A percentile compares a stretch with the other conserved stretches of the same genome.
Conservation (phyloP, 2,888 invertebrate species). For the Heliconius sara region DNA sequence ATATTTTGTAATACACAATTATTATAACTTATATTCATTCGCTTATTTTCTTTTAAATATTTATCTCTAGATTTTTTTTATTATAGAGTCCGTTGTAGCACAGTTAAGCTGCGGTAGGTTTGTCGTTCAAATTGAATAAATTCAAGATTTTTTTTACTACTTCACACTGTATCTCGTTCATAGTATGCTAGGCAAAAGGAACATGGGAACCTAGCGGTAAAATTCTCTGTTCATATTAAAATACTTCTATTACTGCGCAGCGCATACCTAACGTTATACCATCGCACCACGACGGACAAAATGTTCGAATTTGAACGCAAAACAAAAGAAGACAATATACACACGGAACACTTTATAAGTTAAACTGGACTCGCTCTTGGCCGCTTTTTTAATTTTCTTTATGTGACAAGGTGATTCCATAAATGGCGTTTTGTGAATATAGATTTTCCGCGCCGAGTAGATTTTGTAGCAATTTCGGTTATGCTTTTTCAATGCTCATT, state of each 20-base stretch:
- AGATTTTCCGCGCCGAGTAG: constrained; percentile 24
- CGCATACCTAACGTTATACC: too few relatives aligned
- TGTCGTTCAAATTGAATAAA: too few relatives aligned
- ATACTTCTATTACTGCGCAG: too few relatives aligned
- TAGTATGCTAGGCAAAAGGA: too few relatives aligned
- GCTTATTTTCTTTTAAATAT: background rate
- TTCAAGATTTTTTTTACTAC: too few relatives aligned
- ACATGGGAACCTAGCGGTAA: too few relatives aligned
- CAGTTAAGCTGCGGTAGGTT: background rate
- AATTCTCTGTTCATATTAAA: too few relatives aligned
- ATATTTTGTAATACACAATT: constrained; percentile 11
- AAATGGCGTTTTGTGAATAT: constrained; percentile 41
- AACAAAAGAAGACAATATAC: background rate
- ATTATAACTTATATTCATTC: background rate
- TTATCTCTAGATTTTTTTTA: background rate
- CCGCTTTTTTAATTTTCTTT: constrained; percentile 55
- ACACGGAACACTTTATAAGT: background rate
- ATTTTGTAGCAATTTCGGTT: constrained; percentile 26
- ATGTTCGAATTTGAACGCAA: background rate
- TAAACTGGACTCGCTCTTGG: constrained; percentile 50
- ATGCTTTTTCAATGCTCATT: constrained; percentile 34
- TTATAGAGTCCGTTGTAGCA: too few relatives aligned
- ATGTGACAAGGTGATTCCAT: constrained; percentile 48
- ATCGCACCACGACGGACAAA: too few relatives aligned
- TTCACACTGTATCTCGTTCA: too few relatives aligned